A percentile compares a stretch with the other conserved stretches of the same genome.
Conservation (phyloP, 2,888 invertebrate genomes). For the Xanthia togata region DNA sequence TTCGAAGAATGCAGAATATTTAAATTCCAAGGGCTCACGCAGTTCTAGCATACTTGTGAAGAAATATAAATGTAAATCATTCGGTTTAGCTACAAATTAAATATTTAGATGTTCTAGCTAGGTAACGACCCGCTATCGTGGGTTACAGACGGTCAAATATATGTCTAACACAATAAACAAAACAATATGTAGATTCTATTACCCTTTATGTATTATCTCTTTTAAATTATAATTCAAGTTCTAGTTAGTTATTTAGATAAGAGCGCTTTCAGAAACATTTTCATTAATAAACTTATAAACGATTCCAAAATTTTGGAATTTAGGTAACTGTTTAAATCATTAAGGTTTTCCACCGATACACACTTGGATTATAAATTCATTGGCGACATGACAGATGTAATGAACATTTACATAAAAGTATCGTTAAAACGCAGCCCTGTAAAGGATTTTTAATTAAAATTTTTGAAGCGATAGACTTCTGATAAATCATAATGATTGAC, state of each 20-base stretch:
- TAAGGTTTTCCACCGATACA: slow-evolving; percentile 14
- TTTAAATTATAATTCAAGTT: slow-evolving; percentile 31
- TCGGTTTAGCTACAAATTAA: slow-evolving; percentile 29
- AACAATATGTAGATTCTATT: slow-evolving; percentile 26
- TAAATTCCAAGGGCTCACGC: slow-evolving; percentile 12
- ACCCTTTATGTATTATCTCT: slow-evolving; percentile 15
- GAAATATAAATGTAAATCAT: slow-evolving; percentile 14
- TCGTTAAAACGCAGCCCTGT: slow-evolving; percentile 73
- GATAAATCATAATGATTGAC: slow-evolving; percentile 74
- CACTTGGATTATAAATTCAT: slow-evolving; percentile 34
- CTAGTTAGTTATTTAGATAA: not conserved
- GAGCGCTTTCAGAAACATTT: slow-evolving; percentile 5
- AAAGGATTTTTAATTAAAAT: slow-evolving; percentile 76
- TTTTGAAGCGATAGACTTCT: slow-evolving; percentile 65
- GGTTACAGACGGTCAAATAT: slow-evolving; percentile 46
- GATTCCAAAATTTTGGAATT: slow-evolving; percentile 20
- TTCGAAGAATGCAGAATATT: slow-evolving; percentile 17
- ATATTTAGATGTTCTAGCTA: slow-evolving; percentile 29
- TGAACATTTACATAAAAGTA: slow-evolving; percentile 76
- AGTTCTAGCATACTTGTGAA: slow-evolving; percentile 4
- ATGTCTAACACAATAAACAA: slow-evolving; percentile 35
- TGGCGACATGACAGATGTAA: slow-evolving; percentile 63
- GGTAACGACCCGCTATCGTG: slow-evolving; percentile 20
- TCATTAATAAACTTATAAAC: slow-evolving; percentile 2
- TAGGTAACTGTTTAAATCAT: not conserved